A percentile compares a stretch with the other conserved stretches of the same genome.
Conservation (phyloP, 2,888 invertebrate genomes). For the Clistopyga incitator region DNA sequence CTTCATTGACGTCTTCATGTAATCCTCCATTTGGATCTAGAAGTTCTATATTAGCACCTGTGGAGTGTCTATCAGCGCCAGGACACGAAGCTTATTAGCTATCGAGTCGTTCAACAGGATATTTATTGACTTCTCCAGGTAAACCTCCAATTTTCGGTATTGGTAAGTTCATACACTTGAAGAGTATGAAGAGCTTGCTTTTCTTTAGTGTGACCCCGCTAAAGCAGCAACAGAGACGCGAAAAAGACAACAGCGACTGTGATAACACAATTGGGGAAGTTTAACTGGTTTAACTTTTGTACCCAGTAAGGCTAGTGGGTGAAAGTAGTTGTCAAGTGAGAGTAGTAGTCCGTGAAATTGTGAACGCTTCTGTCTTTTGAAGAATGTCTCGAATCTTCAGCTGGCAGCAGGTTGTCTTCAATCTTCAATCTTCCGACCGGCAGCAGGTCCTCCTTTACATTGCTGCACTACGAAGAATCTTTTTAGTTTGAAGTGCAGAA, state of each 20-base stretch:
- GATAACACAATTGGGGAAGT: conserved; percentile 4
- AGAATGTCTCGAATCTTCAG: no score
- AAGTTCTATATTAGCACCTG: no score
- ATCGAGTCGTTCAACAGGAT: no score
- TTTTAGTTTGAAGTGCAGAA: conserved; percentile 8
- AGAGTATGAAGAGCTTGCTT: not conserved
- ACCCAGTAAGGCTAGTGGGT: not conserved
- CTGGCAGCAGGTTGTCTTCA: no score
- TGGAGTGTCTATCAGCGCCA: no score
- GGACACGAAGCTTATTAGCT: no score
- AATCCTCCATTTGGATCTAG: no score
- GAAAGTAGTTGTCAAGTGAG: conserved; percentile 12
- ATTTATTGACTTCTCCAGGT: no score
- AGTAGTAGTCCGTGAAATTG: not conserved
- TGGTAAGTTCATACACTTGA: no score
- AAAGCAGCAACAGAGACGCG: not conserved
- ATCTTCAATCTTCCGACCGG: not conserved
- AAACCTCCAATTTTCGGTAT: no score
- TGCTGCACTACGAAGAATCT: conserved; percentile 4
- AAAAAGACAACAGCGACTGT: not conserved
- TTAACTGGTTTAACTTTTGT: not conserved
- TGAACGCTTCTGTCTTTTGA: no score
- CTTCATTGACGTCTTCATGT: no score
- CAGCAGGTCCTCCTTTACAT: not conserved
- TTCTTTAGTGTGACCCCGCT: not conserved